Evolutionary conservation across 2,888 invertebrate species (phyloP).

Genomic region (Protophormia terraenovae): DNA sequence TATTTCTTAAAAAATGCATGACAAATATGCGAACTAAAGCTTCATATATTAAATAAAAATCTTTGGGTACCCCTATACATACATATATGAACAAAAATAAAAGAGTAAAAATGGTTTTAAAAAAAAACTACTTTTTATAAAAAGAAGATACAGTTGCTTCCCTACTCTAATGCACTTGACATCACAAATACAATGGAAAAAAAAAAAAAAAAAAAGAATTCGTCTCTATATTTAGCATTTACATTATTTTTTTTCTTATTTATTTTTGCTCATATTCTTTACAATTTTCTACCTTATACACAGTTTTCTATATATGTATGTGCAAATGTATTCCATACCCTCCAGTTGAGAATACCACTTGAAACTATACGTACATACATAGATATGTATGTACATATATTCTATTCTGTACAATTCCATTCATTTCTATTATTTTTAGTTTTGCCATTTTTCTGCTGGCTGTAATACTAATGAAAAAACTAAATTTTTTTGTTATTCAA

Average conservation of each 20-base stretch:
- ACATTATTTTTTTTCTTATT: constrained; percentile 10
- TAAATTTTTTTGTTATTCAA: too few species aligned
- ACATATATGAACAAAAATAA: too few species aligned
- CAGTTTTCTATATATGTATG: background rate
- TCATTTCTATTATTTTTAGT: background rate
- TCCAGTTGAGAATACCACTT: constrained; percentile 38
- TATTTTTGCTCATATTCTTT: constrained; percentile 3
- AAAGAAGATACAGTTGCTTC: constrained; percentile 52
- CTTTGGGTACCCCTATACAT: too few species aligned
- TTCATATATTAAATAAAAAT: too few species aligned
- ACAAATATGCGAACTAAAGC: too few species aligned
- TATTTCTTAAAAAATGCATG: too few species aligned
- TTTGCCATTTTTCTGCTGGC: background rate
- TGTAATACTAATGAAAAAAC: constrained; percentile 31
- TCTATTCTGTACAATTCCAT: constrained; percentile 28
- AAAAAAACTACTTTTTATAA: background rate
- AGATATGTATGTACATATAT: background rate
- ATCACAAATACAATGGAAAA: constrained; percentile 43
- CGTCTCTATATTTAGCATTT: constrained; percentile 34
- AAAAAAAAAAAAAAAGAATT: background rate
- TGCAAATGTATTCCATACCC: background rate
- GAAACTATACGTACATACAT: constrained; percentile 12
- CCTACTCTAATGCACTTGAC: constrained; percentile 64
- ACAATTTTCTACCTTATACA: background rate
- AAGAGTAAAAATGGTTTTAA: background rate